phyloP scores from a whole-genome alignment of 2,797 vertebrate genomes.

The Phataginus tetradactyla region DNA sequence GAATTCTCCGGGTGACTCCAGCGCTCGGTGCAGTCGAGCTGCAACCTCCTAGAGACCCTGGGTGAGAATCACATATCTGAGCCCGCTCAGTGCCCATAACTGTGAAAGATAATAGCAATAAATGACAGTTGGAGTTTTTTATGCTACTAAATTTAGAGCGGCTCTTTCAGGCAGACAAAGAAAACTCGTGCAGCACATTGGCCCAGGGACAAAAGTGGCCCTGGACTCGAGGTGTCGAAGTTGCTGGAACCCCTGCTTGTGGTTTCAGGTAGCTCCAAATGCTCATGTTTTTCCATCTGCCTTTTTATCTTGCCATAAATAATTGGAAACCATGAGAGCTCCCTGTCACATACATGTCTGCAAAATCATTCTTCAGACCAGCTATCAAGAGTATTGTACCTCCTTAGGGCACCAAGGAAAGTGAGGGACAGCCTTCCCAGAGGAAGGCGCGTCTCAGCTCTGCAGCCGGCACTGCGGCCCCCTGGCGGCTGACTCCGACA shows the following conservation, averaged over 20 bases:
- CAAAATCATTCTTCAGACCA: not conserved
- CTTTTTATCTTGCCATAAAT: slow-evolving; percentile 30
- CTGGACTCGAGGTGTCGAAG: slow-evolving; percentile 60
- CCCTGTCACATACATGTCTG: not conserved
- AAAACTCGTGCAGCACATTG: not conserved
- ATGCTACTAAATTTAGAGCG: not conserved
- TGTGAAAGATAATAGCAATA: not conserved
- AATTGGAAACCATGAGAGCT: not conserved
- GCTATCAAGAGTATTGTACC: not conserved
- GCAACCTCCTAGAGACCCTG: not conserved
- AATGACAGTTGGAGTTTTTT: not conserved
- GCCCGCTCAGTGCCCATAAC: not conserved
- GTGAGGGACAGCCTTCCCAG: not conserved
- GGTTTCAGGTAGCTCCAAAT: not conserved
- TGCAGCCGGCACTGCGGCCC: not conserved
- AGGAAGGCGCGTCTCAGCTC: not conserved
- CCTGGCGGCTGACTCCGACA: not conserved
- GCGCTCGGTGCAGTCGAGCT: not conserved
- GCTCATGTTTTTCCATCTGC: not conserved
- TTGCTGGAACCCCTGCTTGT: slow-evolving; percentile 4
- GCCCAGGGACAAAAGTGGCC: slow-evolving; percentile 10
- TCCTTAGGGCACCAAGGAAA: not conserved
- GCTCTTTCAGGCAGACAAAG: not conserved
- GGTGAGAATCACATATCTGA: not conserved
- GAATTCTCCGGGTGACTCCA: not conserved